Base-by-base conservation (phyloP, 2,797 vertebrate species). In the Anolis apletophallus region DNA sequence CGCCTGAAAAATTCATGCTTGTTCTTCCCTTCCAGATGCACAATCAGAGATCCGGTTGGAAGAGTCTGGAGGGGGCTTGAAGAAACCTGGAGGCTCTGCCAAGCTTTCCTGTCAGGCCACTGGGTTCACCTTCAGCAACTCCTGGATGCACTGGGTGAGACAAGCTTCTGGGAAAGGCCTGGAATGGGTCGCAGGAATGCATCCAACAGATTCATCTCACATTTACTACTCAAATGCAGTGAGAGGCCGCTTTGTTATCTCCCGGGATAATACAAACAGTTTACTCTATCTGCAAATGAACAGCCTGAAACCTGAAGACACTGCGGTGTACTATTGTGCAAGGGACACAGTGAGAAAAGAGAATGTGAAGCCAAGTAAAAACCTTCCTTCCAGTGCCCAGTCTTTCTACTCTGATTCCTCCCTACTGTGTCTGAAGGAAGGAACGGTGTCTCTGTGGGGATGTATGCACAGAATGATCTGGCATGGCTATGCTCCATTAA, bases 301-400 rank as follows among this genome's bases (percentile, higher is more conserved):
- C 32, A 77, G 54, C 54, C 67, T 96, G 86, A 94, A 89, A 80
- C 54, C 91, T 32, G 91, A 93, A 61, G 93, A 94, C 83, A 85
- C 86, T 0, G 89, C 90, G 16, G 68, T 88, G 34, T 95, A 93
- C 80, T 93, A 92, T 79, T 92, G 93, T 92, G 90, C 92, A 29
- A n/a, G 81, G 77, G 0, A 85, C 52, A 59, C 90, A 89, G 34
- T 82, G 75, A 75, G 46, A 3, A 2, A 75, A 75, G 46, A 16
- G 46, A n/a, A 52, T 75, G 11, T 75, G 16, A 34, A 55, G 3
- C 8, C 6, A 57, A 32, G n/a, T 32, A 78, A 78, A 78, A 57
- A 21, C 54, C 10, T 19, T 78, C 54, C 3, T 34, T 21, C 34
- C 29, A 1, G 13, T 10, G 1, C 1, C 3, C 8, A 16, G 21